These are phyloP conservation scores for Artibeus jamaicensis DNA, from an alignment of 2,797 vertebrate species.

Conservation along the genomic window DNA sequence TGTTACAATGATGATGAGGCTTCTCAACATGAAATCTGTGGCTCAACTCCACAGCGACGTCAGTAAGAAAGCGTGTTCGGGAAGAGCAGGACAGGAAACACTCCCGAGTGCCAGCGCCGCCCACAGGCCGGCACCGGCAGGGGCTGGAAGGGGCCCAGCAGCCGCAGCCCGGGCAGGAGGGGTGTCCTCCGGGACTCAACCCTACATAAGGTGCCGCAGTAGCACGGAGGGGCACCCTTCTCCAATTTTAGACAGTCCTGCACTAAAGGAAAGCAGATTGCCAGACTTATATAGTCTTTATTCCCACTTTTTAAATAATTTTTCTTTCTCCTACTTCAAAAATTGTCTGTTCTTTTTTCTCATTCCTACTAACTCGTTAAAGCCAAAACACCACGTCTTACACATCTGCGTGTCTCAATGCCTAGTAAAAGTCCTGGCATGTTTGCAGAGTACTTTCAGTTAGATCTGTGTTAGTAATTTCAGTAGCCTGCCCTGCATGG, in stretches of 20 bases:
- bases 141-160: too few species aligned
- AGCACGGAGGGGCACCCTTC: too few species aligned
- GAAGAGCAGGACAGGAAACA: not conserved
- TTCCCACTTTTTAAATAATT: not conserved
- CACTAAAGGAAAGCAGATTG: not conserved
- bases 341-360: not conserved
- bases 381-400: not conserved
- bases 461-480: not conserved
- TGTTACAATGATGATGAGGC: not conserved
- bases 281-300: not conserved
- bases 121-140: not conserved
- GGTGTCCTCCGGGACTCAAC: too few species aligned
- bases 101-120: too few species aligned
- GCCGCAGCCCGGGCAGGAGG: not conserved
- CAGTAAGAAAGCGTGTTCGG: not conserved
- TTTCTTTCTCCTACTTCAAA: not conserved
- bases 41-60: not conserved
- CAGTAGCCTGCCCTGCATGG: not conserved
- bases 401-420: not conserved
- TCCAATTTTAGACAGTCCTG: not conserved
- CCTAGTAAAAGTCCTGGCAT: not conserved
- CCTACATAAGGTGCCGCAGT: accelerated
- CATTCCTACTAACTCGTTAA: not conserved
- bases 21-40: not conserved
- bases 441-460: constrained; percentile 14